Evolutionary conservation across 2,113 vertebrate genomes (phyloP), one percentile per base, ranked within the genome.

Genomic region (Anguilla japonica): DNA sequence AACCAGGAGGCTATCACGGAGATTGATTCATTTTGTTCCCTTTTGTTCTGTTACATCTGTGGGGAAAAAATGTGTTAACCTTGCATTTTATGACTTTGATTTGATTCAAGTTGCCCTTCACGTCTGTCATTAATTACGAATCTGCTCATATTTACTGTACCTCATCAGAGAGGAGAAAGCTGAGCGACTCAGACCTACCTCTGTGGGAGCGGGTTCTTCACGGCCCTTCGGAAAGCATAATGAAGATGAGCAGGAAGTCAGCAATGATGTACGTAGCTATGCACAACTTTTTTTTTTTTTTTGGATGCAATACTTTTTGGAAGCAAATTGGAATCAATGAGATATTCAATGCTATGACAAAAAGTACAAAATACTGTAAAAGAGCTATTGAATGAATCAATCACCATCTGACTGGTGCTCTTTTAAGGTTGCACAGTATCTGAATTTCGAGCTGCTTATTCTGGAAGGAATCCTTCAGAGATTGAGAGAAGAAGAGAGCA

Each of bases 171-270:
- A 97, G 95, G 93, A 97, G 92, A 91, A 96, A 96, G 86, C 89
- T 99, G 87, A 96, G 91, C 41, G 90, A 93, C 75, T 92, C 90
- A 81, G 97, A 99, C 3, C 83, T 96, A 40, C 98, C 98, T 0
- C 90, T 99, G 11, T 95, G 98, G 93, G 97, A 98, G 86, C 96
- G 98, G 15, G 93, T 99, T 18, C 88, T 99, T 0, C 97, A 98
- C 83, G 98, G 98, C 0, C 98, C 98, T 1, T 98, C 98, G 0
- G 95, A 97, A 87, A 93, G 93, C 88, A 95, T 97, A 18, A 97
- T 97, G 91, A 97, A 83, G 95, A 97, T 0, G 95, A 96, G 87
- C 95, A 97, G 84, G 98, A 99, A 96, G 95, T 99, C 41, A 99
- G 97, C 94, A 95, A 95, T 86, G 97, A 98, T 53, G 98, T 99